Percentiles rank a stretch among this genome's conserved stretches.
phyloP scores from a whole-genome alignment of 2,113 vertebrate species.

The Myrmecophaga tridactyla region DNA sequence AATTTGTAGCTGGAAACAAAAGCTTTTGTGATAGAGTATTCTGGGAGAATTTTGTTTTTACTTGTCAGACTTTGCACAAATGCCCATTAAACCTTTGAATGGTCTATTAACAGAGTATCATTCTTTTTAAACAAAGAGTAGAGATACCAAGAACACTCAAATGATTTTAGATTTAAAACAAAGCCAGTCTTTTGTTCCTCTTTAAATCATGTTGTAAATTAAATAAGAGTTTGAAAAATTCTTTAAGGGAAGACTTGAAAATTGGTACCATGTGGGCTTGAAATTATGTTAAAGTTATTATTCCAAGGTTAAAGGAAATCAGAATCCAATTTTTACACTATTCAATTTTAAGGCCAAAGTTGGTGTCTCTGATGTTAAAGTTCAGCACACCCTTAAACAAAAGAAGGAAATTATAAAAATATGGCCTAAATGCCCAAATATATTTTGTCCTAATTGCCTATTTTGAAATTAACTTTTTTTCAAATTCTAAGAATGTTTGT shows the following conservation, averaged over 20 bases:
- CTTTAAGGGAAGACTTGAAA: slow-evolving; percentile 12
- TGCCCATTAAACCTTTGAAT: slow-evolving; percentile 33
- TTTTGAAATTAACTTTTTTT: slow-evolving; percentile 40
- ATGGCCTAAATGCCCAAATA: slow-evolving; percentile 26
- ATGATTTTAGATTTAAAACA: slow-evolving; percentile 25
- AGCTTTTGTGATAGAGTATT: slow-evolving; percentile 44
- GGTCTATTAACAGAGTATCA: slow-evolving; percentile 19
- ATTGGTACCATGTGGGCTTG: neutral
- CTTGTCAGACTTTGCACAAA: slow-evolving; percentile 43
- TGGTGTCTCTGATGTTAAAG: neutral
- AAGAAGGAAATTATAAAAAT: slow-evolving; percentile 26
- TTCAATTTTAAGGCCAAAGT: neutral
- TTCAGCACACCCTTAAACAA: neutral
- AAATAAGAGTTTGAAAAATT: slow-evolving; percentile 29
- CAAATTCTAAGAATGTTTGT: neutral
- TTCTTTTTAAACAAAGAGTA: slow-evolving; percentile 57
- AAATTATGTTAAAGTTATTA: neutral
- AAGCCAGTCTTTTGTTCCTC: slow-evolving; percentile 14
- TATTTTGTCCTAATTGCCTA: neutral
- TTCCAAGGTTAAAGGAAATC: neutral
- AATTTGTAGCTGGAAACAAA: slow-evolving; percentile 56
- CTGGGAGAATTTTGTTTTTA: slow-evolving; percentile 34
- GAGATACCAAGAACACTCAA: slow-evolving; percentile 40
- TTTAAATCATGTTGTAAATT: slow-evolving; percentile 39
- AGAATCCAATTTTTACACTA: neutral